A percentile compares a stretch with the other conserved stretches of the same genome.
Conservation (phyloP, 2,888 invertebrate species). For the Protodeltote pygarga region DNA sequence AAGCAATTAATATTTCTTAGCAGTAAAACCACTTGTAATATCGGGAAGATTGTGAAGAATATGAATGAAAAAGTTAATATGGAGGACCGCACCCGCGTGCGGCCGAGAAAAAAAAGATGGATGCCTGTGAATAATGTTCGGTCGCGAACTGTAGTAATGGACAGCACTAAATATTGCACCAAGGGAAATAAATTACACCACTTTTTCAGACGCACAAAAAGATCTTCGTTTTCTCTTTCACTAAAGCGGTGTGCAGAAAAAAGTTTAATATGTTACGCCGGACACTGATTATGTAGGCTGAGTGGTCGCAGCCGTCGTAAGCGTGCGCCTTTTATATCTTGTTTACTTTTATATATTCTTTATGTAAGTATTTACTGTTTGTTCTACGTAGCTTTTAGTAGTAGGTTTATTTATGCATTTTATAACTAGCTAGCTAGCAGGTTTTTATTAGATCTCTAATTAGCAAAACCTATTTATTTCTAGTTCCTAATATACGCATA, state of each 20-base stretch:
- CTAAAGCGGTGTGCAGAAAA: conserved; percentile 69
- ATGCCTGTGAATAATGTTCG: conserved; percentile 84
- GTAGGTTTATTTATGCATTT: conserved; percentile 2
- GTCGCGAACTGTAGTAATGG: conserved; percentile 86
- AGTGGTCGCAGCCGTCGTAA: conserved; percentile 32
- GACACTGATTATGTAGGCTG: conserved; percentile 52
- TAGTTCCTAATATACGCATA: no score
- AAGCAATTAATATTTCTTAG: conserved; percentile 49
- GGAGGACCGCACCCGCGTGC: conserved; percentile 71
- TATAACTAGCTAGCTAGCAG: no score
- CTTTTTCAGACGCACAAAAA: conserved; percentile 84
- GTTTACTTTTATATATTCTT: conserved; percentile 33
- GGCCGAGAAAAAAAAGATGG: conserved; percentile 80
- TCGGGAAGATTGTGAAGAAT: conserved; percentile 66
- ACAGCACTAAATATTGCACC: conserved; percentile 86
- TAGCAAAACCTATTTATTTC: no score
- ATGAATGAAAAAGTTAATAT: conserved; percentile 84
- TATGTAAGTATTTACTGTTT: conserved; percentile 29
- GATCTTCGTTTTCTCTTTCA: conserved; percentile 81
- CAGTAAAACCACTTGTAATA: conserved; percentile 62
- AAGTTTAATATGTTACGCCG: conserved; percentile 78
- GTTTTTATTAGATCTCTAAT: no score
- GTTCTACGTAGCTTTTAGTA: conserved; percentile 26
- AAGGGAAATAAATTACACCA: conserved; percentile 84
- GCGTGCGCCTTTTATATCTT: conserved; percentile 22